Percentiles rank a stretch among this genome's conserved stretches.
phyloP scores from a whole-genome alignment of 2,113 vertebrate species.

The Hyla sarda region DNA sequence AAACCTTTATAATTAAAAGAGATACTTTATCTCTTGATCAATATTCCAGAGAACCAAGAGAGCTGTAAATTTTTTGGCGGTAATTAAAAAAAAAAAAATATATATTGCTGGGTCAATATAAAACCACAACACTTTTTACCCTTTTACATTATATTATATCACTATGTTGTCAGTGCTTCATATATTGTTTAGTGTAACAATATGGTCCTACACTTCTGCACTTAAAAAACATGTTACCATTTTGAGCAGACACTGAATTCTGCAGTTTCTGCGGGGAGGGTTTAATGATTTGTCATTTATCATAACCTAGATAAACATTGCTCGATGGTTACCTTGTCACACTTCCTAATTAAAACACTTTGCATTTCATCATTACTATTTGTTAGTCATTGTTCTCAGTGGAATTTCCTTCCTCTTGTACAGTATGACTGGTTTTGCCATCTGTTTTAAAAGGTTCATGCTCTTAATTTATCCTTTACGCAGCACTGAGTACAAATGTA shows the following conservation, averaged over 20 bases:
- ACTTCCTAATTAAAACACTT: not conserved
- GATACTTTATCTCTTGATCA: too few relatives aligned
- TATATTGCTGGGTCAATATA: too few relatives aligned
- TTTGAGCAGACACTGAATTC: not conserved
- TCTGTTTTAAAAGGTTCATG: not conserved
- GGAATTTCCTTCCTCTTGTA: conserved; percentile 33
- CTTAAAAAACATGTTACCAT: not conserved
- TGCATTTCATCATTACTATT: conserved; percentile 21
- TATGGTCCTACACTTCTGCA: too few relatives aligned
- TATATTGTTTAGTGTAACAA: too few relatives aligned
- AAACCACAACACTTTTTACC: too few relatives aligned
- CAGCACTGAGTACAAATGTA: not conserved
- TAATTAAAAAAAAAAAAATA: too few relatives aligned
- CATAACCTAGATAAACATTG: conserved; percentile 2
- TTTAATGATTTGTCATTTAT: conserved; percentile 7
- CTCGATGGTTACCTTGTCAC: conserved; percentile 9
- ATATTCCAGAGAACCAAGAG: too few relatives aligned
- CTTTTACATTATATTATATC: too few relatives aligned
- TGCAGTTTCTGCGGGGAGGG: not conserved
- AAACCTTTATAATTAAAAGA: too few relatives aligned
- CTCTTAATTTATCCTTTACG: not conserved
- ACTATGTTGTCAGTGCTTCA: too few relatives aligned
- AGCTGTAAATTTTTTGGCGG: too few relatives aligned
- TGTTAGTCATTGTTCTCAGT: conserved; percentile 28
- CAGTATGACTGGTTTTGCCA: not conserved